phyloP scores from a whole-genome alignment of 1,140 invertebrate species.

The Eciton burchellii region DNA sequence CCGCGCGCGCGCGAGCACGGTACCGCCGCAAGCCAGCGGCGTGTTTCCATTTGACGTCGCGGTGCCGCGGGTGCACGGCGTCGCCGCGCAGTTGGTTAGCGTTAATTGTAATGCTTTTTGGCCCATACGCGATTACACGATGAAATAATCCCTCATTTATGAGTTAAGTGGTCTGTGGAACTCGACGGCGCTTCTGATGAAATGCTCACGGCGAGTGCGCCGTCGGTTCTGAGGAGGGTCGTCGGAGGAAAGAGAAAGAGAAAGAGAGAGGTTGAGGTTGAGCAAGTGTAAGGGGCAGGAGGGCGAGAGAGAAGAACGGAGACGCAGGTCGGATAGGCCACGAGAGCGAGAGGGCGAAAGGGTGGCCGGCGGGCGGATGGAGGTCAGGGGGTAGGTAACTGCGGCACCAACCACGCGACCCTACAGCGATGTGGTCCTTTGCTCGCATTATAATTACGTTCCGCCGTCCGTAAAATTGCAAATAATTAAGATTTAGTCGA shows the following conservation, averaged over 20 bases:
- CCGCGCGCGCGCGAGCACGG: background rate
- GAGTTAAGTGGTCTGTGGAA: constrained; percentile 85
- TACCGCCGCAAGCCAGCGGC: constrained; percentile 56
- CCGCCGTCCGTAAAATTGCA: constrained; percentile 82
- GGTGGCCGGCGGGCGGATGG: constrained; percentile 53
- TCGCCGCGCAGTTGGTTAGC: constrained; percentile 81
- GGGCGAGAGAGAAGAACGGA: constrained; percentile 29
- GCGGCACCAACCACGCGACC: constrained; percentile 76
- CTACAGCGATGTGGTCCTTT: constrained; percentile 80
- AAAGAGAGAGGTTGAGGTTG: constrained; percentile 34
- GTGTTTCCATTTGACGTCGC: constrained; percentile 72
- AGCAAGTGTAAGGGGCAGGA: constrained; percentile 40
- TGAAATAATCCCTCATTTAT: constrained; percentile 85
- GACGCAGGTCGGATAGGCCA: constrained; percentile 12
- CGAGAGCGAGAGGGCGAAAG: constrained; percentile 23
- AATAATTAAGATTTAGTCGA: constrained; percentile 84
- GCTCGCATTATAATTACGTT: constrained; percentile 84
- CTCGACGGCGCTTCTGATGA: constrained; percentile 83
- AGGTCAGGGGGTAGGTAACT: constrained; percentile 74
- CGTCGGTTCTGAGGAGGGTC: constrained; percentile 76
- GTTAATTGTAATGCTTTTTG: constrained; percentile 85
- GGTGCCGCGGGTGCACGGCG: constrained; percentile 70
- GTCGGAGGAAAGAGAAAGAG: constrained; percentile 70
- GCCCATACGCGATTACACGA: constrained; percentile 84
- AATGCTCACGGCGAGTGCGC: constrained; percentile 81